phyloP scores from a whole-genome alignment of 2,797 vertebrate genomes.

The Pangasius mekongensis region DNA sequence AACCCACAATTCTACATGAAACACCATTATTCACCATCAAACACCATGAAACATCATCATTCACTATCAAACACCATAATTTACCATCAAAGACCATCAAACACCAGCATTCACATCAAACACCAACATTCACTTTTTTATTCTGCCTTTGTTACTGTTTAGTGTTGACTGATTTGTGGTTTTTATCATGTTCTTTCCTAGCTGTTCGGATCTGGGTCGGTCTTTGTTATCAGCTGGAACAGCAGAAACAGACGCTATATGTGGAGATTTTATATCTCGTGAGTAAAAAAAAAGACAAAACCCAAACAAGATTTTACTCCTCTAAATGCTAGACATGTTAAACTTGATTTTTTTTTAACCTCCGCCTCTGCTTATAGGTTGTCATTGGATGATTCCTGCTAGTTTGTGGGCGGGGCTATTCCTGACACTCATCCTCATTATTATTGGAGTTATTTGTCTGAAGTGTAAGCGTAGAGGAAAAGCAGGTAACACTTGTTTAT shows the following conservation, averaged over 20 bases:
- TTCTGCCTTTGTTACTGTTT: not conserved
- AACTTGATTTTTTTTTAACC: no score
- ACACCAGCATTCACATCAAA: not conserved
- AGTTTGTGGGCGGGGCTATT: slow-evolving; percentile 30
- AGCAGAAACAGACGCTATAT: not conserved
- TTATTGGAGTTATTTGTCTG: not conserved
- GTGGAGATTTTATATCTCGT: not conserved
- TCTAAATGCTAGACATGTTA: not conserved
- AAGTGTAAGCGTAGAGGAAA: not conserved
- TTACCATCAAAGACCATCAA: not conserved
- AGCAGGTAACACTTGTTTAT: not conserved
- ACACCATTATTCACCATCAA: not conserved
- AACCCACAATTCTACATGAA: not conserved
- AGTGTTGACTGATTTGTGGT: not conserved
- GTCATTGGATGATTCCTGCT: slow-evolving; percentile 34
- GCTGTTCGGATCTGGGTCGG: slow-evolving; percentile 2
- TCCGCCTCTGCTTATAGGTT: not conserved
- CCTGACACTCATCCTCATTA: not conserved
- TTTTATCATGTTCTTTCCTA: not conserved
- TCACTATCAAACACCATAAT: not conserved
- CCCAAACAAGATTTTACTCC: not conserved
- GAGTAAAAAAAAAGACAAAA: not conserved
- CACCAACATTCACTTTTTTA: not conserved
- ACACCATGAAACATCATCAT: not conserved
- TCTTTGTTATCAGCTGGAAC: not conserved